Base-by-base conservation (phyloP, 2,888 invertebrate species). In the Drosophila pseudotakahashii region DNA sequence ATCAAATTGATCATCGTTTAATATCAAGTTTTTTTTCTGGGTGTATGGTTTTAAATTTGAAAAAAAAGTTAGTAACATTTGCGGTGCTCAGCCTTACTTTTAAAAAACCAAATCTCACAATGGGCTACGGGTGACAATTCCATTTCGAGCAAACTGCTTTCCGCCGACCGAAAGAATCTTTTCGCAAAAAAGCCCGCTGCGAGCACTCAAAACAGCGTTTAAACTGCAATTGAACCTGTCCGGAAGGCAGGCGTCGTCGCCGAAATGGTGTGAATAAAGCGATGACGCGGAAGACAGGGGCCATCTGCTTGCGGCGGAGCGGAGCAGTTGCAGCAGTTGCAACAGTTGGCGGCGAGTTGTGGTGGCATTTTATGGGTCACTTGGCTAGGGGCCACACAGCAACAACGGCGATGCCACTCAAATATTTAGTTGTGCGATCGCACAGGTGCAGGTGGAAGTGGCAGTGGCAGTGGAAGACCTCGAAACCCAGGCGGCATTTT, bases 341-440 rank as follows among this genome's bases (percentile, higher is more conserved):
- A 73, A 73, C 71, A 73, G 71, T 71, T 71, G 74, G 74, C 45
- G 52, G 66, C 64, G 44, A 36, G 19, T 36, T 32, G 54, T 47
- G 54, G 73, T 64, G 72, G 41, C 71, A 57, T 64, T 71, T 71
- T 64, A 71, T 71, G 71, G 74, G 71, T 73, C 71, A 71, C 71
- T 71, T 73, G 71, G 67, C 19, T 47, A 13, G 14, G 39, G 52
- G 36, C 50, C 55, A 36, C 66, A 57, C 54, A 55, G 62, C 70
- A 72, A 62, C 62, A 32, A 55, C 50, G 48, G 48, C 16, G 45
- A 52, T 41, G 51, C 66, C 67, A 66, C 55, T 71, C 71, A 73
- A 73, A 73, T 57, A 63, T 71, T 64, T 55, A 48, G 54, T 41
- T 52, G 39, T 10, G 41, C 14, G 48, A 50, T 44, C 44, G 26